Evolutionary conservation across 2,888 invertebrate genomes (phyloP).

Genomic region (Gerosis bhagava): DNA sequence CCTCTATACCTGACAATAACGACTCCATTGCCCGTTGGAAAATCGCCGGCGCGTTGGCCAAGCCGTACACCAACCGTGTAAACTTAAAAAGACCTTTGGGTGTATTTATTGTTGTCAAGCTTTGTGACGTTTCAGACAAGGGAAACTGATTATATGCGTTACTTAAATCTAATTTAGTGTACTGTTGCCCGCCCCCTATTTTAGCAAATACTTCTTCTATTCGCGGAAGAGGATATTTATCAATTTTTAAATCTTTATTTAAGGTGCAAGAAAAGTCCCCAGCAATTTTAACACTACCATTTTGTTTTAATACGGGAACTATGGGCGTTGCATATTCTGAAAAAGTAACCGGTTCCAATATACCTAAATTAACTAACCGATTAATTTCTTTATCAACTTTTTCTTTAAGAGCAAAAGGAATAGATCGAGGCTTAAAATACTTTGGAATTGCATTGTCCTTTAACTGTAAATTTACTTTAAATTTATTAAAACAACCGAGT

Average conservation of each 20-base stretch:
- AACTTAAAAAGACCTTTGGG: conserved; percentile 30
- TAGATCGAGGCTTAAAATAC: conserved; percentile 22
- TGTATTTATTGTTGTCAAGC: conserved; percentile 16
- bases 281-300: conserved; percentile 29
- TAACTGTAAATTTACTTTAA: conserved; percentile 6
- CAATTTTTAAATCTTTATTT: conserved; percentile 38
- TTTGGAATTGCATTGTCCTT: conserved; percentile 14
- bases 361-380: conserved; percentile 6
- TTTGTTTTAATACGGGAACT: conserved; percentile 21
- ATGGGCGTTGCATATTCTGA: conserved; percentile 21
- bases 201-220: conserved; percentile 36
- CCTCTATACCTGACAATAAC: conserved; percentile 29
- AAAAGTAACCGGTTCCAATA: conserved; percentile 4
- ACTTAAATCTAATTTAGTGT: conserved; percentile 31
- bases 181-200: conserved; percentile 30
- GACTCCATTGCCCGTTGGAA: conserved; percentile 33
- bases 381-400: conserved; percentile 22
- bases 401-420: conserved; percentile 22
- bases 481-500: conserved; percentile 12
- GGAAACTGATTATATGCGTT: conserved; percentile 36
- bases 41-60: conserved; percentile 32
- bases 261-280: conserved; percentile 37
- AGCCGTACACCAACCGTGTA: conserved; percentile 32
- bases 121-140: conserved; percentile 19
- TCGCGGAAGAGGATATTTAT: conserved; percentile 36